A percentile compares a stretch with the other conserved stretches of the same genome.
Conservation (phyloP, 2,113 vertebrate species). For the Planiliza haematocheilus region DNA sequence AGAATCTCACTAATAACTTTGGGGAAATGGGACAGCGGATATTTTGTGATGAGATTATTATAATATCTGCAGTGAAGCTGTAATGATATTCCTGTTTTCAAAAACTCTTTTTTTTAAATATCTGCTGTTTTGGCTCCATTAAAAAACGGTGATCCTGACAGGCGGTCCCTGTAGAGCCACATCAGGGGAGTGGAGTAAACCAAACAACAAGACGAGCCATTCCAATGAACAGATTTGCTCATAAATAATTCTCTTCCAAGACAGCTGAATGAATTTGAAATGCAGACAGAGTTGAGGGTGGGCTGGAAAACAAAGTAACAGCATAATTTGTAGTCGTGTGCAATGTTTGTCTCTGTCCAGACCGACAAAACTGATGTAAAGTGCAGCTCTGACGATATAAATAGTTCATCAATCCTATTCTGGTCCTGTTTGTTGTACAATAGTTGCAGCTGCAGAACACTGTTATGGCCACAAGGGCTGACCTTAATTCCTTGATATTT, state of each 20-base stretch:
- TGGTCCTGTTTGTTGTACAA: conserved; percentile 35
- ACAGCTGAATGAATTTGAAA: conserved; percentile 74
- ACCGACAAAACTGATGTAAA: conserved; percentile 48
- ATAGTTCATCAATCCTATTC: conserved; percentile 29
- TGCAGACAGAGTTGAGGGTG: conserved; percentile 66
- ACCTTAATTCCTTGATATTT: conserved; percentile 67
- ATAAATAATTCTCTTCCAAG: conserved; percentile 82
- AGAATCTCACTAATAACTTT: conserved; percentile 63
- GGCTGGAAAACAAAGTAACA: conserved; percentile 68
- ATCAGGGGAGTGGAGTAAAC: conserved; percentile 65
- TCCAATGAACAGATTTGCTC: conserved; percentile 78
- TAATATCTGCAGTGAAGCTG: conserved; percentile 61
- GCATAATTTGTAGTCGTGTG: conserved; percentile 58
- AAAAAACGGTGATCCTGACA: conserved; percentile 66
- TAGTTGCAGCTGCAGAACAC: conserved; percentile 31
- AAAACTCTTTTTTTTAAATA: conserved; percentile 49
- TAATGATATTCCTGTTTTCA: conserved; percentile 66
- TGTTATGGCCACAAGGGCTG: conserved; percentile 40
- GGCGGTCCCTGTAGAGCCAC: conserved; percentile 65
- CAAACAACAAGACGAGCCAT: conserved; percentile 73
- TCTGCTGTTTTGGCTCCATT: conserved; percentile 60
- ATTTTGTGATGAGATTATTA: conserved; percentile 63
- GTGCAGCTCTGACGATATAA: conserved; percentile 27
- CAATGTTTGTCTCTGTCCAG: conserved; percentile 65
- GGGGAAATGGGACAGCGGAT: conserved; percentile 62